Base-by-base conservation (phyloP, 2,797 vertebrate genomes). In the Scolopax bukidnonensis region DNA sequence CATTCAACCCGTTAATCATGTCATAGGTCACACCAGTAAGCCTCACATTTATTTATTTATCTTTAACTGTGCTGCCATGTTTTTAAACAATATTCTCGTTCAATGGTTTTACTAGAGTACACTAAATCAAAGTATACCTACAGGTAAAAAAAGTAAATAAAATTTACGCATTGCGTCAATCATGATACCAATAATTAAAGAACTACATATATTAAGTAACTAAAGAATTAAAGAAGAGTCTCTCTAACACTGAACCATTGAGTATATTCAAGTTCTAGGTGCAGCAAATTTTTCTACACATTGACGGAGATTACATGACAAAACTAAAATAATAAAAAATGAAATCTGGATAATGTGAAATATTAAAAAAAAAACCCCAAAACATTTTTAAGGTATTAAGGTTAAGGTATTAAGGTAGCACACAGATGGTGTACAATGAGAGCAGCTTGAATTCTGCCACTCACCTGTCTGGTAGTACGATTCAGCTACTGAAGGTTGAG, bases 381-480 rank as follows among this genome's bases (percentile, higher is more conserved):
- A 45, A 45, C 19, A 47, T 51, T 51, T 85, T 87, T 53, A 70
- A 92, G 85, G 10, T 54, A 20, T n/a, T 57, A 33, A 45, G 82
- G 36, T 4, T 53, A 70, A 92, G 85, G 10, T 54, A 20, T n/a
- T 57, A 33, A 45, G 82, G 36, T 4, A 78, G 23, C 11, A 9
- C 4, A 50, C 53, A 47, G 63, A 24, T 11, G 40, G 90, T 77
- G 43, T 45, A 25, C 33, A 90, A 45, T 1, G 9, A 92, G 27
- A 43, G 50, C 4, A 77, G 86, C 40, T 64, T 68, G 50, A 82
- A 56, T 32, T 19, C 61, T 10, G 48, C 27, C 93, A 97, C 97
- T 40, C 92, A 99, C 99, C 99, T 97, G 99, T 99, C 96, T 99
- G 99, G 96, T 99, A 99, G 97, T 99, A 99, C 14, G 99, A 99